phyloP scores from a whole-genome alignment of 1,140 invertebrate genomes.

The Panonychus citri region DNA sequence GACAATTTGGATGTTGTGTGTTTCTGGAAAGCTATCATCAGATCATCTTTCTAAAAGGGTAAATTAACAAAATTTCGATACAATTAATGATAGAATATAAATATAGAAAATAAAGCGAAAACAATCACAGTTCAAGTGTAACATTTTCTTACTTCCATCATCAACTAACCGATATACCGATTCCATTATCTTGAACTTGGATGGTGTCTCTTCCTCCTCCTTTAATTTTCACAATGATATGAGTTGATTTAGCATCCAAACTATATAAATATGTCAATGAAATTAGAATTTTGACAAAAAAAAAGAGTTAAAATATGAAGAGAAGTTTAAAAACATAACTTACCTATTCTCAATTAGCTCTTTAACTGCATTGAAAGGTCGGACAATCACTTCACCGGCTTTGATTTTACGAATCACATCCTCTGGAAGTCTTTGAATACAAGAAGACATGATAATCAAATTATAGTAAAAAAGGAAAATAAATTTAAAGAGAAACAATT shows the following conservation, averaged over 20 bases:
- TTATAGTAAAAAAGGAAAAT: too few relatives aligned
- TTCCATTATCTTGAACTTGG: conserved; percentile 88
- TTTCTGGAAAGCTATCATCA: conserved; percentile 81
- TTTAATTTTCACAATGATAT: conserved; percentile 70
- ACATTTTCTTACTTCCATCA: not conserved
- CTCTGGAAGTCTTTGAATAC: conserved; percentile 57
- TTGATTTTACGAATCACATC: conserved; percentile 84
- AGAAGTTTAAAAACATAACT: conserved; percentile 4
- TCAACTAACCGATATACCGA: conserved; percentile 25
- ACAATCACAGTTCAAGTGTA: not conserved
- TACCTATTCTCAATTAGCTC: conserved; percentile 94
- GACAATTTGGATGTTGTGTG: conserved; percentile 90
- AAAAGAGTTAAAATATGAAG: not conserved
- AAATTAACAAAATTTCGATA: too few relatives aligned
- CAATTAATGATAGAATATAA: too few relatives aligned
- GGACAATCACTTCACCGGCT: conserved; percentile 88
- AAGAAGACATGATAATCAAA: too few relatives aligned
- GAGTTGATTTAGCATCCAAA: conserved; percentile 72
- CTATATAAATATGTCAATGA: conserved; percentile 39
- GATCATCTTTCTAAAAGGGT: conserved; percentile 54
- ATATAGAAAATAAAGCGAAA: not conserved
- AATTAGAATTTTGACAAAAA: conserved; percentile 9
- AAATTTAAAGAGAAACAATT: too few relatives aligned
- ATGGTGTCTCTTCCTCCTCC: conserved; percentile 85
- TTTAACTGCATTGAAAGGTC: conserved; percentile 86